These are phyloP conservation scores for Dasyornis broadbenti DNA, from an alignment of 2,113 vertebrate genomes.

Conservation along the genomic window DNA sequence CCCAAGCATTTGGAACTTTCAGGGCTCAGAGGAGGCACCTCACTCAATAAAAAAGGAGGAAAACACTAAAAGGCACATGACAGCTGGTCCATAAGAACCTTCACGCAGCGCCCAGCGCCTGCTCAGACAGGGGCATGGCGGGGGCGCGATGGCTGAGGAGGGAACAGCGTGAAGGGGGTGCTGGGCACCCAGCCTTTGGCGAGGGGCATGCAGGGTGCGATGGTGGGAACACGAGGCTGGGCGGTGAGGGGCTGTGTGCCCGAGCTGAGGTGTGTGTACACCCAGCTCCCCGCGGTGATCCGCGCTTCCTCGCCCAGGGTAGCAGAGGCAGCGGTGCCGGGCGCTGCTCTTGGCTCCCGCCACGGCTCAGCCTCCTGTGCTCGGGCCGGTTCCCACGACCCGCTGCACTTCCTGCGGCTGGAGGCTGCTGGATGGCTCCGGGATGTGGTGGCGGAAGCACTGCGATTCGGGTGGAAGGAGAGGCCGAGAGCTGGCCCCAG, in stretches of 20 bases:
- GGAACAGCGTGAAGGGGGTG: neutral
- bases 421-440: neutral
- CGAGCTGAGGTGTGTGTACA: rapidly evolving
- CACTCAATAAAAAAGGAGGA: neutral
- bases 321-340: rapidly evolving
- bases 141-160: rapidly evolving
- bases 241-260: rapidly evolving
- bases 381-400: slow-evolving; percentile 5
- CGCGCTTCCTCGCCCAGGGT: rapidly evolving
- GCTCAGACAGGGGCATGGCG: rapidly evolving
- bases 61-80: neutral
- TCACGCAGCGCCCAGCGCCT: rapidly evolving
- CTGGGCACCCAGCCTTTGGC: neutral
- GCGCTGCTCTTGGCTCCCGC: rapidly evolving
- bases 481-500: neutral
- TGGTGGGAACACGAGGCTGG: rapidly evolving
- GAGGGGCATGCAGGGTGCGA: rapidly evolving
- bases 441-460: neutral
- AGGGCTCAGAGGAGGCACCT: neutral
- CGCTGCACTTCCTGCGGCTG: neutral
- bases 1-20: neutral
- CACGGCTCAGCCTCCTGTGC: rapidly evolving
- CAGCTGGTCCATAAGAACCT: neutral
- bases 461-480: neutral
- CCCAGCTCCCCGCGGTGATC: rapidly evolving